Conservation (phyloP, 2,888 invertebrate species). For the Eupithecia pulchellata region DNA sequence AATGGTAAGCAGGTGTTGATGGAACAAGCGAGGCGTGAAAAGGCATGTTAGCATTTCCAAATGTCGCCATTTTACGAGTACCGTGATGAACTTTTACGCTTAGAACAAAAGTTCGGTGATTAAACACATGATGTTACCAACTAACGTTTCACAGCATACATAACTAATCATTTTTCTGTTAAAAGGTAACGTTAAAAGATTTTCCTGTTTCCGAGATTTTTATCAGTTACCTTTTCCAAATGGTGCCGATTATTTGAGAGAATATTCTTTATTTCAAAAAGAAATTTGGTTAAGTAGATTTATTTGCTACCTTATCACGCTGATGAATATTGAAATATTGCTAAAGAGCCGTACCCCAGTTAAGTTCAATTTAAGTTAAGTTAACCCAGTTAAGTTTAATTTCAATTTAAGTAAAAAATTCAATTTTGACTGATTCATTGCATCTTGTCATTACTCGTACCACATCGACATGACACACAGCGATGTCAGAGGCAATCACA, state of each 20-base stretch:
- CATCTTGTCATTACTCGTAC: background rate
- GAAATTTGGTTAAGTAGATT: background rate
- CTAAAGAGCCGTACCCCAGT: background rate
- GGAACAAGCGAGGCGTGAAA: constrained; percentile 56
- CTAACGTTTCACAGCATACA: background rate
- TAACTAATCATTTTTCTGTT: background rate
- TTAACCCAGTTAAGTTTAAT: too few relatives aligned
- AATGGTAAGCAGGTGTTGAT: constrained; percentile 61
- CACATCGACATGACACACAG: background rate
- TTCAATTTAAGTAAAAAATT: too few relatives aligned
- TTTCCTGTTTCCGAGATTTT: background rate
- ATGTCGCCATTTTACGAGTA: constrained; percentile 55
- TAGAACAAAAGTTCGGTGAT: constrained; percentile 21
- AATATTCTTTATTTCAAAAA: background rate
- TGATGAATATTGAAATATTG: background rate
- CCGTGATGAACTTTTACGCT: constrained; percentile 28
- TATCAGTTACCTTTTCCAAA: background rate
- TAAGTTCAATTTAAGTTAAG: too few relatives aligned
- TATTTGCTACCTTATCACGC: background rate
- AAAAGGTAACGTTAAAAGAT: background rate
- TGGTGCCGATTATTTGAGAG: background rate
- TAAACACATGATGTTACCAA: constrained; percentile 1
- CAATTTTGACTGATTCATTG: too few relatives aligned
- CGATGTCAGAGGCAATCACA: background rate
- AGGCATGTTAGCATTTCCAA: constrained; percentile 68